Conservation (phyloP, 2,113 vertebrate species). For the Petrocephalus zakoni region DNA sequence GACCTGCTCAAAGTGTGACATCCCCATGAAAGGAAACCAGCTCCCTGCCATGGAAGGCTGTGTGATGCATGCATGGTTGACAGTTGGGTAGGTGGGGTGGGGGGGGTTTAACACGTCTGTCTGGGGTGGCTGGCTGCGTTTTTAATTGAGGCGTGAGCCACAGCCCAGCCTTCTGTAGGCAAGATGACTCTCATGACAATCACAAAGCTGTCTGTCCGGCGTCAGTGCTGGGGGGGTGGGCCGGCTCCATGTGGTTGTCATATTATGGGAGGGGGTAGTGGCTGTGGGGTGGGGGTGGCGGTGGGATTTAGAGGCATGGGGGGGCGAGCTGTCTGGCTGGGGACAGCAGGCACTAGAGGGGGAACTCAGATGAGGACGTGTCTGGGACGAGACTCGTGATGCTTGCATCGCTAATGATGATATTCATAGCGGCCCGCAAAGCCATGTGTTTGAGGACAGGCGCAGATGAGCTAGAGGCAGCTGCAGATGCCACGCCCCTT, state of each 20-base stretch:
- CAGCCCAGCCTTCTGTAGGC: conserved; percentile 30
- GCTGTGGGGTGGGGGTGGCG: background rate
- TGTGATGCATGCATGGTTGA: background rate
- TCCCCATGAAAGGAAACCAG: background rate
- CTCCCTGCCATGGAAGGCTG: background rate
- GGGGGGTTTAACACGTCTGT: background rate
- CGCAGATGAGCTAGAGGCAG: conserved; percentile 40
- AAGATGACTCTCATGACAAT: conserved; percentile 18
- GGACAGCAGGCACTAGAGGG: background rate
- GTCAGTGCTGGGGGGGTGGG: background rate
- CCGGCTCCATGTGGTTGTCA: background rate
- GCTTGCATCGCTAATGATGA: conserved; percentile 41
- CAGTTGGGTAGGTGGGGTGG: background rate
- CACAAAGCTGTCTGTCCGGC: background rate
- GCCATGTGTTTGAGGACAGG: conserved; percentile 44
- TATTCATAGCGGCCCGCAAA: conserved; percentile 50
- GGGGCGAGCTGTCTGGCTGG: conserved; percentile 8
- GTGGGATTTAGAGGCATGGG: background rate
- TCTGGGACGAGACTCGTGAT: background rate
- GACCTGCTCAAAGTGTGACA: background rate
- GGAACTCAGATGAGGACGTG: background rate
- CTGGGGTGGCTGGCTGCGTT: background rate
- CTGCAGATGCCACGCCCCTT: background rate
- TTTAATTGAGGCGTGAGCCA: background rate
- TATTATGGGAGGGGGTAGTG: background rate